These are phyloP conservation scores for Acromyrmex heyeri DNA, from an alignment of 1,140 invertebrate species.

Conservation along the genomic window DNA sequence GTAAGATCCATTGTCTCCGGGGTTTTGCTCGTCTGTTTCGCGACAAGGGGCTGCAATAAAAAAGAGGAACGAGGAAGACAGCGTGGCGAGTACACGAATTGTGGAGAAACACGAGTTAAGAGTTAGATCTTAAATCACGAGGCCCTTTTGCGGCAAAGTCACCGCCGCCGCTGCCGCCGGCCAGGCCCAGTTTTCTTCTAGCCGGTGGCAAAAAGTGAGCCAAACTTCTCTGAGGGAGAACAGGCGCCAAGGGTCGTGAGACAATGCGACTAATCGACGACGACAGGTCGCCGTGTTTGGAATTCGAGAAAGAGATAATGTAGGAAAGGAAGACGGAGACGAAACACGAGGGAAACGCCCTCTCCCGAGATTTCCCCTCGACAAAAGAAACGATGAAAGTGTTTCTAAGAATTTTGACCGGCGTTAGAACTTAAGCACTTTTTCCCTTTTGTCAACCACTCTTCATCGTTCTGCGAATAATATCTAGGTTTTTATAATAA, in stretches of 20 bases:
- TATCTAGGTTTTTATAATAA: too few relatives aligned
- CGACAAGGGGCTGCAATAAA: conserved; percentile 72
- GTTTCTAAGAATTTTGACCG: not conserved
- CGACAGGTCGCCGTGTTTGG: conserved; percentile 67
- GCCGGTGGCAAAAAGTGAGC: conserved; percentile 57
- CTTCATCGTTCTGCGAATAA: not conserved
- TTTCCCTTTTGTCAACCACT: not conserved
- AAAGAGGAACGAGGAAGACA: conserved; percentile 53
- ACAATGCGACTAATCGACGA: conserved; percentile 79
- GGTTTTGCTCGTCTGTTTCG: conserved; percentile 41
- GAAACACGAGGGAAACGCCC: not conserved
- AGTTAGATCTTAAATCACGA: conserved; percentile 82
- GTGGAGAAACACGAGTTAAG: conserved; percentile 70
- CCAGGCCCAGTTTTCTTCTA: conserved; percentile 38
- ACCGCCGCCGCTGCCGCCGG: not conserved
- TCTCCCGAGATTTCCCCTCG: not conserved
- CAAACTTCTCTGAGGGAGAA: conserved; percentile 31
- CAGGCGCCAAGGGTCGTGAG: conserved; percentile 73
- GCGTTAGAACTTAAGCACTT: not conserved
- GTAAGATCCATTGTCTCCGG: conserved; percentile 79
- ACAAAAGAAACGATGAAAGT: not conserved
- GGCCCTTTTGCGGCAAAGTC: conserved; percentile 50
- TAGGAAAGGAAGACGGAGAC: not conserved
- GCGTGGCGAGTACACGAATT: conserved; percentile 35
- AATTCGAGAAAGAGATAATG: conserved; percentile 40